A percentile compares a stretch with the other conserved stretches of the same genome.
phyloP scores from a whole-genome alignment of 2,888 invertebrate genomes.

The Steinernema hermaphroditum region DNA sequence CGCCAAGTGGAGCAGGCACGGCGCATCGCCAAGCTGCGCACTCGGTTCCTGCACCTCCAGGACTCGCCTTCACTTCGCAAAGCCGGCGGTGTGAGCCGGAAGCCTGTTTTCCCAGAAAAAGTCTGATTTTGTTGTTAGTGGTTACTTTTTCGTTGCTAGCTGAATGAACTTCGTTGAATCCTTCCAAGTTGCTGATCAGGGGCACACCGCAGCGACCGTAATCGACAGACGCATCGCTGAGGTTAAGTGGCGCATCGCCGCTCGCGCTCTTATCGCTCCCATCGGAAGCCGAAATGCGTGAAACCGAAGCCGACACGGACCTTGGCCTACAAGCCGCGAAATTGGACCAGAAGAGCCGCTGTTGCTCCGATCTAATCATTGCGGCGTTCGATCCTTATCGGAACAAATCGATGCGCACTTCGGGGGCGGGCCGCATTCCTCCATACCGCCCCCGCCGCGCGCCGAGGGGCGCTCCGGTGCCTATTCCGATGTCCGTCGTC shows the following conservation, averaged over 20 bases:
- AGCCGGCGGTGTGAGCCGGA: conserved; percentile 14
- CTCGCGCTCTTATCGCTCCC: conserved; percentile 15
- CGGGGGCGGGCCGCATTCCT: conserved; percentile 25
- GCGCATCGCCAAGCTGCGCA: conserved; percentile 53
- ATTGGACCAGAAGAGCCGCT: background rate
- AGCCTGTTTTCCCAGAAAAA: conserved; percentile 21
- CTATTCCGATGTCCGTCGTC: conserved; percentile 10
- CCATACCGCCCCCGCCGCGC: conserved; percentile 2
- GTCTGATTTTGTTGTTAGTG: background rate
- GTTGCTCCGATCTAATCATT: conserved; percentile 25
- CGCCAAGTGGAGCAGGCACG: conserved; percentile 54
- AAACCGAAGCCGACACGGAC: conserved; percentile 2
- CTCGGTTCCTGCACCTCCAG: conserved; percentile 55
- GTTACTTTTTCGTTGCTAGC: conserved; percentile 15
- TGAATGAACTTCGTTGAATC: background rate
- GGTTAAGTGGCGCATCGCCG: conserved; percentile 1
- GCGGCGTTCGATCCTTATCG: conserved; percentile 31
- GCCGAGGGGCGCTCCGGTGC: background rate
- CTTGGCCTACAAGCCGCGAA: conserved; percentile 30
- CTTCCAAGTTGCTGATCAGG: too few relatives aligned
- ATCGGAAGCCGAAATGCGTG: conserved; percentile 14
- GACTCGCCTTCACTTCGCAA: conserved; percentile 43
- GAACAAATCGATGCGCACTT: conserved; percentile 13
- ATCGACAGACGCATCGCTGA: background rate
- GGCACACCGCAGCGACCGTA: background rate